Conservation (phyloP, 2,888 invertebrate genomes). For the Limnephilus rhombicus region DNA sequence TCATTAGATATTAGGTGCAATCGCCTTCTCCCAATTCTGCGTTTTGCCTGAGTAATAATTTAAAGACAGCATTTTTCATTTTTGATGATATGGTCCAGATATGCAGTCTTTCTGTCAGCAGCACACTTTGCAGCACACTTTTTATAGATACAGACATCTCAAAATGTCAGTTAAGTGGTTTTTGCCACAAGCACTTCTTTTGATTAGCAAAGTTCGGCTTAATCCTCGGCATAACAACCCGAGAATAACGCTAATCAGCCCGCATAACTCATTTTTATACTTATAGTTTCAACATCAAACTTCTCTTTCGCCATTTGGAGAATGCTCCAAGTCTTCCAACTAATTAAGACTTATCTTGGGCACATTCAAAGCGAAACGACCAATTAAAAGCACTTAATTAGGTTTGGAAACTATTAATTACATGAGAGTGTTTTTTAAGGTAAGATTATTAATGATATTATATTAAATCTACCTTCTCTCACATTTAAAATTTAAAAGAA, state of each 20-base stretch:
- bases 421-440: not conserved
- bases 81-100: no score
- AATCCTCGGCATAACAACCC: not conserved
- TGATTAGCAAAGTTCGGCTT: not conserved
- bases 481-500: not conserved
- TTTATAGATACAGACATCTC: not conserved
- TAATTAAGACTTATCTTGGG: slow-evolving; percentile 34
- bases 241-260: slow-evolving; percentile 23
- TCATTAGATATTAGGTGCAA: no score
- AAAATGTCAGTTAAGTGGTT: not conserved
- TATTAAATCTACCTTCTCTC: not conserved
- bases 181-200: not conserved
- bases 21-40: no score
- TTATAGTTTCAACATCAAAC: slow-evolving; percentile 17
- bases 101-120: no score
- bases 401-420: slow-evolving; percentile 15
- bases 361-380: slow-evolving; percentile 20
- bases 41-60: no score
- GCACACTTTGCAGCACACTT: no score
- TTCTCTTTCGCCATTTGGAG: slow-evolving; percentile 9
- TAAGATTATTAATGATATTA: not conserved
- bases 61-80: no score
- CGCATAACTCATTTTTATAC: slow-evolving; percentile 32
- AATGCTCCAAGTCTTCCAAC: not conserved
- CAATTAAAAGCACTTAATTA: slow-evolving; percentile 38